A percentile compares a stretch with the other conserved stretches of the same genome.
Conservation (phyloP, 2,797 vertebrate genomes). For the Liasis olivaceus region DNA sequence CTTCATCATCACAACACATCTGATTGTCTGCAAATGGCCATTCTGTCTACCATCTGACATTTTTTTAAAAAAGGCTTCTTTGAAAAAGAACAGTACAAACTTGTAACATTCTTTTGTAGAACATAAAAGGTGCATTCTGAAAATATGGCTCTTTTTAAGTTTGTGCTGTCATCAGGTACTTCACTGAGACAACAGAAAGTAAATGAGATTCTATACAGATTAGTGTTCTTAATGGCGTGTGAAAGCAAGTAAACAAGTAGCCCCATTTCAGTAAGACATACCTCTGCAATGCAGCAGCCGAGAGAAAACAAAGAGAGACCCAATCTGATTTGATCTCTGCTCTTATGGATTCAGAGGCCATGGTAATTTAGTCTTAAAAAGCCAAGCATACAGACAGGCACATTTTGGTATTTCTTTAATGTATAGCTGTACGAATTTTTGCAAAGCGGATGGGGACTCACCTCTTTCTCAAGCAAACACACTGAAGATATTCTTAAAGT, state of each 20-base stretch:
- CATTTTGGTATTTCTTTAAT: neutral
- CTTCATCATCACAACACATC: neutral
- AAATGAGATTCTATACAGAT: conserved; percentile 18
- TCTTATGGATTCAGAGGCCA: neutral
- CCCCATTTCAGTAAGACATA: conserved; percentile 10
- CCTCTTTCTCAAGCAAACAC: neutral
- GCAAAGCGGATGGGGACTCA: too few relatives aligned
- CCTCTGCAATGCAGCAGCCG: neutral
- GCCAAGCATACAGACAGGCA: neutral
- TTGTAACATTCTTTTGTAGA: neutral
- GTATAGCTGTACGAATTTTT: neutral
- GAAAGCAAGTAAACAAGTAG: conserved; percentile 35
- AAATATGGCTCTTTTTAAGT: conserved; percentile 5
- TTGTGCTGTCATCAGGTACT: conserved; percentile 7
- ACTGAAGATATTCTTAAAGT: neutral
- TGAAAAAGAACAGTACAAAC: neutral
- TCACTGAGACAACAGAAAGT: neutral
- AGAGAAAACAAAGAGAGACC: neutral
- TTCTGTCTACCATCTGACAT: neutral
- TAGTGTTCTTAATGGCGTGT: neutral
- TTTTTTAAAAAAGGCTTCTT: neutral
- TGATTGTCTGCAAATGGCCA: neutral
- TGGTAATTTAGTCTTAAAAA: neutral
- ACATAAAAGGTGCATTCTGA: neutral
- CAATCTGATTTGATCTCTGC: neutral